phyloP scores from a whole-genome alignment of 2,797 vertebrate genomes.

The Karalla daura region DNA sequence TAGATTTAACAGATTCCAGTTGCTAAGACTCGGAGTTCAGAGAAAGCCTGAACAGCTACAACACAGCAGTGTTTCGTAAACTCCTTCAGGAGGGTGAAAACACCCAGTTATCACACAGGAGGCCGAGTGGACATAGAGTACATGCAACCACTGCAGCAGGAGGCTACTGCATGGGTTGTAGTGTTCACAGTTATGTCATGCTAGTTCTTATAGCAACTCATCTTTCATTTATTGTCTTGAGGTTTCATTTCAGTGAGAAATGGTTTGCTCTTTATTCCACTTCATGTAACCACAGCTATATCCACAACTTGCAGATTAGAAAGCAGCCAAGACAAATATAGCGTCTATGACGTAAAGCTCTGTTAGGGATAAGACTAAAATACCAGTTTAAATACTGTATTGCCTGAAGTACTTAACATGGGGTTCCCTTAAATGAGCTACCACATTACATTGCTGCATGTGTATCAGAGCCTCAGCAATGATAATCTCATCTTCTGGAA shows the following conservation, averaged over 20 bases:
- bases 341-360: background rate
- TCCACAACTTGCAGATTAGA: too few relatives aligned
- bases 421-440: background rate
- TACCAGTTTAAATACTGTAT: background rate
- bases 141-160: too few relatives aligned
- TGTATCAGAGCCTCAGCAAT: background rate
- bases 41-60: background rate
- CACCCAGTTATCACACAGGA: too few relatives aligned
- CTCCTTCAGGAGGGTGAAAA: background rate
- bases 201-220: too few relatives aligned
- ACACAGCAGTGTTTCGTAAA: background rate
- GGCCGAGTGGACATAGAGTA: too few relatives aligned
- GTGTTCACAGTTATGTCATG: too few relatives aligned
- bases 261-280: background rate
- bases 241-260: too few relatives aligned
- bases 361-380: background rate
- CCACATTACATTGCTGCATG: background rate
- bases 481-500: background rate
- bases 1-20: conserved; percentile 42
- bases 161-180: too few relatives aligned
- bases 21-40: conserved; percentile 18
- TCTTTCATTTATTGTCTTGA: too few relatives aligned
- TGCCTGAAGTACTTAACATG: background rate
- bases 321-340: background rate
- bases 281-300: too few relatives aligned